phyloP scores from a whole-genome alignment of 1,140 invertebrate species.

The Medauroidea extradentata region DNA sequence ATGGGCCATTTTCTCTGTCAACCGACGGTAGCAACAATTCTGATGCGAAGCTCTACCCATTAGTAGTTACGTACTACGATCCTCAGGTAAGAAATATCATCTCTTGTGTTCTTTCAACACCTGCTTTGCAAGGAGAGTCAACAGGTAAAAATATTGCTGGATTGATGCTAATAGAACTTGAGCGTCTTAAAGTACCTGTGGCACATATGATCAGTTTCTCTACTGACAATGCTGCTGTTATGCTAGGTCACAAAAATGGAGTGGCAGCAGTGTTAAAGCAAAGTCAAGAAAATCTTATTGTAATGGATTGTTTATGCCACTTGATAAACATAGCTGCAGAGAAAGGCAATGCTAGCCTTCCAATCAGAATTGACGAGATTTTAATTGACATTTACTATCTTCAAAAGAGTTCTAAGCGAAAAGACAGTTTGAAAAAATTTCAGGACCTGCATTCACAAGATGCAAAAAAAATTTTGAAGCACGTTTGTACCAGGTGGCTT shows the following conservation, averaged over 20 bases:
- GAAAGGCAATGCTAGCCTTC: background rate
- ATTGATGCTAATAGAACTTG: background rate
- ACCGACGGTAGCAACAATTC: background rate
- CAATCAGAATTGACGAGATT: background rate
- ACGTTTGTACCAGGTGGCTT: background rate
- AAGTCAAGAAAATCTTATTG: background rate
- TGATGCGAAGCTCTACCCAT: background rate
- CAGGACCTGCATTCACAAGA: background rate
- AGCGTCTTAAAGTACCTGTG: background rate
- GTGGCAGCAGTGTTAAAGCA: background rate
- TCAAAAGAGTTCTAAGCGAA: background rate
- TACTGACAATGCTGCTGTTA: background rate
- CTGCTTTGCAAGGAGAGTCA: background rate
- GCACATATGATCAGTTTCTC: background rate
- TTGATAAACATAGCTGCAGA: slow-evolving; percentile 1
- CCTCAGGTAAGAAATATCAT: background rate
- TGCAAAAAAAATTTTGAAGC: background rate
- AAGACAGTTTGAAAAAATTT: background rate
- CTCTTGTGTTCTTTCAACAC: background rate
- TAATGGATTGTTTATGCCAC: background rate
- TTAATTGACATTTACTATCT: slow-evolving; percentile 1
- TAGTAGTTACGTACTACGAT: background rate
- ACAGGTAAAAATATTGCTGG: background rate
- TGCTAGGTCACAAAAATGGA: background rate
- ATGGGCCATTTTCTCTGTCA: background rate